Percentiles rank a stretch among this genome's conserved stretches.
Conservation (phyloP, 2,888 invertebrate genomes). For the Acleris cristana region DNA sequence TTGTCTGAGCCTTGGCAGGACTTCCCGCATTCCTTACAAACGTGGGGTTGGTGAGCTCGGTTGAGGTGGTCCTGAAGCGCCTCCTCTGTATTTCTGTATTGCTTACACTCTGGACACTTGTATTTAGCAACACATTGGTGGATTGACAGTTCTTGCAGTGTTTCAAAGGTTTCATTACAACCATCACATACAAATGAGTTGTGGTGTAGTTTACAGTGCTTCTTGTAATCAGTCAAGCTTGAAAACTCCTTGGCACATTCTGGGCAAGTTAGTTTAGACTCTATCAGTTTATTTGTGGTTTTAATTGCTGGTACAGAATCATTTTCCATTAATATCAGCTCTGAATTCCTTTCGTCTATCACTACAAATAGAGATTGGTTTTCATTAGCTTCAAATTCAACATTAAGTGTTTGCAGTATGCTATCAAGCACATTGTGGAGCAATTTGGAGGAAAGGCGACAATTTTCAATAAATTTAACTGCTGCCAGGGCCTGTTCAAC, state of each 20-base stretch:
- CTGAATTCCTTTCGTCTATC: slow-evolving; percentile 54
- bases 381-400: slow-evolving; percentile 47
- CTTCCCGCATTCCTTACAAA: slow-evolving; percentile 72
- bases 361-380: slow-evolving; percentile 59
- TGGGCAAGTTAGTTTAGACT: slow-evolving; percentile 44
- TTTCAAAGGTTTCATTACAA: slow-evolving; percentile 54
- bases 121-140: slow-evolving; percentile 53
- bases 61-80: slow-evolving; percentile 58
- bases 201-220: slow-evolving; percentile 57
- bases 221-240: slow-evolving; percentile 50
- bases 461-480: slow-evolving; percentile 56
- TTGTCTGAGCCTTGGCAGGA: slow-evolving; percentile 60
- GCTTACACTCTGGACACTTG: slow-evolving; percentile 60
- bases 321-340: slow-evolving; percentile 56
- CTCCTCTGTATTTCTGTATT: slow-evolving; percentile 53
- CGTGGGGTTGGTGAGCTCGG: slow-evolving; percentile 52
- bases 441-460: slow-evolving; percentile 52
- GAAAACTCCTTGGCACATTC: slow-evolving; percentile 54
- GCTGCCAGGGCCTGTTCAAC: slow-evolving; percentile 55
- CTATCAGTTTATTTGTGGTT: background rate
- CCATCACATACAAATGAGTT: slow-evolving; percentile 56
- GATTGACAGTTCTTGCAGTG: slow-evolving; percentile 46
- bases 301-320: slow-evolving; percentile 27
- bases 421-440: slow-evolving; percentile 60
- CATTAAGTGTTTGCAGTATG: slow-evolving; percentile 51